A percentile compares a stretch with the other conserved stretches of the same genome.
These are phyloP conservation scores for Eupeodes latifasciatus DNA, from an alignment of 2,888 invertebrate genomes.

Conservation along the genomic window DNA sequence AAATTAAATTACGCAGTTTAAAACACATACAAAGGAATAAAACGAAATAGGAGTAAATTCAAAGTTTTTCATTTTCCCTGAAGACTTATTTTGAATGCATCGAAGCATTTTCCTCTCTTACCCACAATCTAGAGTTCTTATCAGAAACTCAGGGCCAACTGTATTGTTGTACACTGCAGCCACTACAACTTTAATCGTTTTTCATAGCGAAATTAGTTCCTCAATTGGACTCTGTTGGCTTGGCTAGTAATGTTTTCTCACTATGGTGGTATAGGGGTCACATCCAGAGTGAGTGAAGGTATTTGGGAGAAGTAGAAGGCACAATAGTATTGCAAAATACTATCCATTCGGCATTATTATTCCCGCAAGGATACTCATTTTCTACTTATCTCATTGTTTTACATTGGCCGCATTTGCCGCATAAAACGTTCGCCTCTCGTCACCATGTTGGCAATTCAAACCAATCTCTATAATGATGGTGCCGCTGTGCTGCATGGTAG, in stretches of 20 bases:
- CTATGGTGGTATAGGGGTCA: not conserved
- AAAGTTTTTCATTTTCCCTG: slow-evolving; percentile 21
- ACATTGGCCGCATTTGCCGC: slow-evolving; percentile 73
- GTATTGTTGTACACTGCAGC: not conserved
- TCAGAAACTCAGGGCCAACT: slow-evolving; percentile 53
- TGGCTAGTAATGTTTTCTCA: not conserved
- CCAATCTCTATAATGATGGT: slow-evolving; percentile 39
- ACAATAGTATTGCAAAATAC: slow-evolving; percentile 46
- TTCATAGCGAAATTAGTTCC: slow-evolving; percentile 70
- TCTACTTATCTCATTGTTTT: slow-evolving; percentile 77
- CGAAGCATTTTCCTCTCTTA: slow-evolving; percentile 23
- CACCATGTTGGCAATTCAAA: slow-evolving; percentile 61
- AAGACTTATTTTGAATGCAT: slow-evolving; percentile 58
- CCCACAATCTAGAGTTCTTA: slow-evolving; percentile 51
- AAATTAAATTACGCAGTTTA: too few species aligned
- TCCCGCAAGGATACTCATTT: slow-evolving; percentile 74
- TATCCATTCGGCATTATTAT: slow-evolving; percentile 68
- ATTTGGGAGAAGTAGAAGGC: slow-evolving; percentile 18
- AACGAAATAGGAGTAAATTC: not conserved
- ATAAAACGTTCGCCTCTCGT: slow-evolving; percentile 57
- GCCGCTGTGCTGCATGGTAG: not conserved
- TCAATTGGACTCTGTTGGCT: slow-evolving; percentile 52
- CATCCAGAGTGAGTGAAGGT: not conserved
- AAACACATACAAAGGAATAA: not conserved
- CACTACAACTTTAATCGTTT: slow-evolving; percentile 48